A percentile compares a stretch with the other conserved stretches of the same genome.
These are phyloP conservation scores for Vicugna pacos DNA, from an alignment of 2,113 vertebrate genomes.

Conservation along the genomic window DNA sequence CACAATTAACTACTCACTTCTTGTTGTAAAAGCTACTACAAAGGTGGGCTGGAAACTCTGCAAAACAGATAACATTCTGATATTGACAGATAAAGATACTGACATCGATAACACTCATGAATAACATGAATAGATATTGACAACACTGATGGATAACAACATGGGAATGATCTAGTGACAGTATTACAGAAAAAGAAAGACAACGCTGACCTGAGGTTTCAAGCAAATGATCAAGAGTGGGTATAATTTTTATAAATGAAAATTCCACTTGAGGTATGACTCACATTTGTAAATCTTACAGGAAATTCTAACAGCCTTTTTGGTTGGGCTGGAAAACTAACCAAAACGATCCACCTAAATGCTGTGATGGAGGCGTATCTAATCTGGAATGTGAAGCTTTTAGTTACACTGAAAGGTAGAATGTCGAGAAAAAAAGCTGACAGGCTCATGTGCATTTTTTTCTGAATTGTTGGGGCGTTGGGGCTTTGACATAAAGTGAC, in stretches of 20 bases:
- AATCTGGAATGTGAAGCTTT: neutral
- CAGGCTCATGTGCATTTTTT: neutral
- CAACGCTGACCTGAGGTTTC: neutral
- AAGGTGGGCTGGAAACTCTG: neutral
- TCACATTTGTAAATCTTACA: constrained; percentile 23
- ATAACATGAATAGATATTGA: neutral
- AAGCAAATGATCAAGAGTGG: neutral
- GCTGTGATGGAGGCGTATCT: neutral
- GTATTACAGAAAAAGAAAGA: neutral
- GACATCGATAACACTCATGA: neutral
- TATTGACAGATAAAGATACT: neutral
- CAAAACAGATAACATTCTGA: neutral
- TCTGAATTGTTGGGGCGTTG: neutral
- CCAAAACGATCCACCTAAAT: neutral
- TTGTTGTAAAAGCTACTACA: neutral
- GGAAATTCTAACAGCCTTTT: neutral
- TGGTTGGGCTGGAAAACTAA: neutral
- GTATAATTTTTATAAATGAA: neutral
- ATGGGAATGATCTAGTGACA: neutral
- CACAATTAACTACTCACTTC: neutral
- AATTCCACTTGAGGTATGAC: neutral
- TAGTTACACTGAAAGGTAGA: neutral
- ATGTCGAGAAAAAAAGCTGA: neutral
- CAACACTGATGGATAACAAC: neutral
- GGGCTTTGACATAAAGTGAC: neutral